These are phyloP conservation scores for Goniozus legneri DNA, from an alignment of 1,140 invertebrate genomes.

Conservation along the genomic window DNA sequence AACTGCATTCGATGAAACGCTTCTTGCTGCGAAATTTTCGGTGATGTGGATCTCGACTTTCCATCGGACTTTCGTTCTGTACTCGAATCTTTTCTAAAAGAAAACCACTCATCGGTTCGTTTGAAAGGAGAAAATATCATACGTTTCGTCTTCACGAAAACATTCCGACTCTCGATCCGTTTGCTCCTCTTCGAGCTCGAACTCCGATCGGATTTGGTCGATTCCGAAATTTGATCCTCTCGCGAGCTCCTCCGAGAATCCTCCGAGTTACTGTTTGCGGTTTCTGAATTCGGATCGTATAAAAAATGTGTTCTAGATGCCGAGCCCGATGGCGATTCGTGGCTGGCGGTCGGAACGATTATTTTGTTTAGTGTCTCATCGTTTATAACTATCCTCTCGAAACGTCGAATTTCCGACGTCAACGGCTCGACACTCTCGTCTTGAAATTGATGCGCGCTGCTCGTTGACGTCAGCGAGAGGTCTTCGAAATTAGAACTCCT, in stretches of 20 bases:
- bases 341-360: slow-evolving; percentile 33
- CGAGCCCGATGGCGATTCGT: not conserved
- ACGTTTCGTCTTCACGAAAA: slow-evolving; percentile 73
- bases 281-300: not conserved
- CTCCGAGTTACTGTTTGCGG: not conserved
- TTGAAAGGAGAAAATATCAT: slow-evolving; percentile 72
- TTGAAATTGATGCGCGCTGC: too few relatives aligned
- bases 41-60: slow-evolving; percentile 16
- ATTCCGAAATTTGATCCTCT: not conserved
- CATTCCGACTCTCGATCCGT: slow-evolving; percentile 29
- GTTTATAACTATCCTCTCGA: slow-evolving; percentile 34
- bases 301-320: not conserved
- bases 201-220: not conserved
- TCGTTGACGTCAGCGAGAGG: too few relatives aligned
- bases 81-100: slow-evolving; percentile 17
- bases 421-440: too few relatives aligned
- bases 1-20: slow-evolving; percentile 12
- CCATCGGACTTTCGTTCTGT: slow-evolving; percentile 16
- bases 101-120: slow-evolving; percentile 53
- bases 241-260: not conserved
- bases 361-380: slow-evolving; percentile 39
- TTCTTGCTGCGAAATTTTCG: slow-evolving; percentile 14
- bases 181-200: not conserved
- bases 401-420: too few relatives aligned
- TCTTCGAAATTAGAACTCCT: too few relatives aligned